Evolutionary conservation across 2,797 vertebrate species (phyloP).

Genomic region (Pteropus rufus): DNA sequence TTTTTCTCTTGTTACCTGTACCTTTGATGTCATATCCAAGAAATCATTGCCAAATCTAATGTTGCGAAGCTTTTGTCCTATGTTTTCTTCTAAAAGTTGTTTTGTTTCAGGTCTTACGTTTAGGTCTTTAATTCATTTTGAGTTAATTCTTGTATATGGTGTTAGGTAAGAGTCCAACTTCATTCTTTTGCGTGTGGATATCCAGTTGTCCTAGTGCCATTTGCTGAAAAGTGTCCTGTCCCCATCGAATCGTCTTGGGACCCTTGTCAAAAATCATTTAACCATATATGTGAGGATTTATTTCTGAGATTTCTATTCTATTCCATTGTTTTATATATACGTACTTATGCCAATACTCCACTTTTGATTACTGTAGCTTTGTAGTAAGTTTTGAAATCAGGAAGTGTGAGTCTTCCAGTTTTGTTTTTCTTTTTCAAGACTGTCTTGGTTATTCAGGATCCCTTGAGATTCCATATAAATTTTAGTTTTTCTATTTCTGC

Average conservation of each 20-base stretch:
- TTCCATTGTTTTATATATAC: background rate
- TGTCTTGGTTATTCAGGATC: background rate
- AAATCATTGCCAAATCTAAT: background rate
- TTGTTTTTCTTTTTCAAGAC: background rate
- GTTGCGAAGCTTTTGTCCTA: background rate
- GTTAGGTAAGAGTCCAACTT: background rate
- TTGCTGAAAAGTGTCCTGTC: background rate
- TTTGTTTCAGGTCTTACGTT: background rate
- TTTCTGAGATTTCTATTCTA: background rate
- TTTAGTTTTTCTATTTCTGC: background rate
- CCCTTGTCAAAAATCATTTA: background rate
- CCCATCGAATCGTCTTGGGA: background rate
- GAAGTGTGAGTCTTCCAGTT: background rate
- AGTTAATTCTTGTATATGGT: background rate
- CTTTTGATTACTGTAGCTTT: background rate
- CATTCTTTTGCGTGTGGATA: background rate
- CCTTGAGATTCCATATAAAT: background rate
- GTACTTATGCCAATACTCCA: background rate
- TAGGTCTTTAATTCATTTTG: background rate
- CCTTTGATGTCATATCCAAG: background rate
- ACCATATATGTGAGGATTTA: background rate
- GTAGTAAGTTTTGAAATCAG: background rate
- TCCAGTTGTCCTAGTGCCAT: background rate
- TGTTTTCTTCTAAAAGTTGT: background rate
- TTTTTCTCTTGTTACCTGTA: background rate